Base-by-base conservation (phyloP, 2,797 vertebrate species). In the Decapterus maruadsi region DNA sequence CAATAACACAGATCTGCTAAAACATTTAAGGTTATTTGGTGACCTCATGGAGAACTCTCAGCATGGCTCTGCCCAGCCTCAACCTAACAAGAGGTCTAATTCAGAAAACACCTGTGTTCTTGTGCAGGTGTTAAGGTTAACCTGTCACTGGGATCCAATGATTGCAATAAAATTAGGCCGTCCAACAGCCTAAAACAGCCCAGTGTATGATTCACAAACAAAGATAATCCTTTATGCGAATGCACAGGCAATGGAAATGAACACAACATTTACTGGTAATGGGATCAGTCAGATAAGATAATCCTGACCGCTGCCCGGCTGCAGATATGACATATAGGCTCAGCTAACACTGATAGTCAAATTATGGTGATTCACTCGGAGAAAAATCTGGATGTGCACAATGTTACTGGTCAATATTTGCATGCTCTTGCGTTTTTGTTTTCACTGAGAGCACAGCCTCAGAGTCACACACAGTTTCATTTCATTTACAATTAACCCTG, bases 61-160 rank as follows among this genome's bases (percentile, higher is more conserved):
- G 50, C 22, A n/a, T 40, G 62, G 46, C 50, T 72, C 34, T 70
- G 59, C 4, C 72, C 57, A 61, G 55, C 53, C 3, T 48, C 54
- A 76, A 56, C 50, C 60, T 38, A 53, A 84, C 46, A 69, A 70
- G 51, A 75, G 34, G 67, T 69, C 53, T 68, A 81, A 81, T 71
- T 76, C 56, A 22, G 42, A 66, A 77, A 80, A 83, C 70, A 72
- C 72, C 62, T 70, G 77, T n/a, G 58, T 68, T 62, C 53, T 29
- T 4, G 22, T 57, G 63, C 72, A 74, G 67, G 53, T 74, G 80
- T 70, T 55, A 20, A 20, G n/a, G 43, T 61, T 53, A 53, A 26
- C 17, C 36, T 50, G 43, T 60, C 50, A 38, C 8, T 58, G 50
- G 68, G 70, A 67, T 54, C 72, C 69, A 59, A 78, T 58, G 16